These are phyloP conservation scores for Trichomalopsis sarcophagae DNA, from an alignment of 1,140 invertebrate species.

Conservation along the genomic window DNA sequence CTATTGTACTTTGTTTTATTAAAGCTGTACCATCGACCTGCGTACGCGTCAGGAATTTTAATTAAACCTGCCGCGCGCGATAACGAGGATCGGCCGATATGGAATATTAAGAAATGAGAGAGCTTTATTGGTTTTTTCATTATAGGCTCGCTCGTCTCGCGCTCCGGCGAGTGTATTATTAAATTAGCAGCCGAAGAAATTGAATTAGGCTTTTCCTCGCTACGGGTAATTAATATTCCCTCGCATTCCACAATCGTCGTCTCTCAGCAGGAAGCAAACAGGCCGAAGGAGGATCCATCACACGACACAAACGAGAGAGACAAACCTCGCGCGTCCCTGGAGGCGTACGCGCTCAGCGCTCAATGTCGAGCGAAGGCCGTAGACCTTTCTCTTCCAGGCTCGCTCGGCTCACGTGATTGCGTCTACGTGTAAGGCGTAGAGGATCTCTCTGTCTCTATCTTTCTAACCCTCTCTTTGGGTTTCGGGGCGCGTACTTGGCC, in stretches of 20 bases:
- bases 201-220: too few species aligned
- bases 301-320: neutral
- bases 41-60: neutral
- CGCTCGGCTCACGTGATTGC: neutral
- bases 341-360: neutral
- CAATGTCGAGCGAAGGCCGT: conserved; percentile 5
- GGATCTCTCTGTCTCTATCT: too few species aligned
- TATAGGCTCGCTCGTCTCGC: too few species aligned
- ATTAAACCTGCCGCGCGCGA: neutral
- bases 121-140: too few species aligned
- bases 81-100: too few species aligned
- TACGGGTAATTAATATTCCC: too few species aligned
- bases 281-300: neutral
- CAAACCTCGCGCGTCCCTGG: neutral
- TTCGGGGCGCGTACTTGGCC: neutral
- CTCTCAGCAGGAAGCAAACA: neutral
- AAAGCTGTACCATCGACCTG: neutral
- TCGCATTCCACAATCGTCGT: too few species aligned
- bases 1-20: neutral
- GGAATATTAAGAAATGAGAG: too few species aligned
- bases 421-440: neutral
- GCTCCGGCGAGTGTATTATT: too few species aligned
- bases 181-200: too few species aligned
- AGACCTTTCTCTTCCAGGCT: neutral
- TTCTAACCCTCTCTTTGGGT: neutral